These are phyloP conservation scores for Kryptopterus vitreolus DNA, from an alignment of 2,797 vertebrate genomes.

Conservation along the genomic window DNA sequence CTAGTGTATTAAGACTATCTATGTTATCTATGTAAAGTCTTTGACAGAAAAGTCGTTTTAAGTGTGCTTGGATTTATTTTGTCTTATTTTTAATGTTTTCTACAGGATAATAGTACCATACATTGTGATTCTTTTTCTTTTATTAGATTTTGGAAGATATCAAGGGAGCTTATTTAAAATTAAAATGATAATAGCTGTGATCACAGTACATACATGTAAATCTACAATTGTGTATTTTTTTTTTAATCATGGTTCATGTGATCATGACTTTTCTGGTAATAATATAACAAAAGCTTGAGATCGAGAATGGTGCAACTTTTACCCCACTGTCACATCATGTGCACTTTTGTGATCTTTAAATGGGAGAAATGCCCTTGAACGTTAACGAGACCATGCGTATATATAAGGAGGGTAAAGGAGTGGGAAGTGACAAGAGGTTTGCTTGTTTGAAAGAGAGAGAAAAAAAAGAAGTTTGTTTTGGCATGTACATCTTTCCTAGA, in stretches of 20 bases:
- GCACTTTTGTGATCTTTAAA: background rate
- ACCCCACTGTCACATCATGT: background rate
- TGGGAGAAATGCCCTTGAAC: background rate
- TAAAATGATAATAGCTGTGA: too few relatives aligned
- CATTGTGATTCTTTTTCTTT: background rate
- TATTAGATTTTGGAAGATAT: background rate
- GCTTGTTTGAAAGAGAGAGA: background rate
- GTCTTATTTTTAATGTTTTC: background rate
- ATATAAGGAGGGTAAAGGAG: too few relatives aligned
- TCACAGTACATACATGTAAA: background rate
- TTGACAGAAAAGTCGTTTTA: background rate
- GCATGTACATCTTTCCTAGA: background rate
- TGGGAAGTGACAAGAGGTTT: background rate
- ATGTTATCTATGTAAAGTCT: background rate
- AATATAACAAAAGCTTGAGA: background rate
- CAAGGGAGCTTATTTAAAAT: background rate
- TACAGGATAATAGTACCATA: background rate
- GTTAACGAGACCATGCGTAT: background rate
- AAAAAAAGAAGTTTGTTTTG: background rate
- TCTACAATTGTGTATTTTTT: too few relatives aligned
- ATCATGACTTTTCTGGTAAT: background rate
- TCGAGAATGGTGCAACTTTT: background rate
- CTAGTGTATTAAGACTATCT: background rate
- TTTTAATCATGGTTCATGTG: background rate
- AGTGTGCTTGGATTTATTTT: background rate